These are phyloP conservation scores for Lithophane semibrunnea DNA, from an alignment of 2,888 invertebrate species.

Conservation along the genomic window DNA sequence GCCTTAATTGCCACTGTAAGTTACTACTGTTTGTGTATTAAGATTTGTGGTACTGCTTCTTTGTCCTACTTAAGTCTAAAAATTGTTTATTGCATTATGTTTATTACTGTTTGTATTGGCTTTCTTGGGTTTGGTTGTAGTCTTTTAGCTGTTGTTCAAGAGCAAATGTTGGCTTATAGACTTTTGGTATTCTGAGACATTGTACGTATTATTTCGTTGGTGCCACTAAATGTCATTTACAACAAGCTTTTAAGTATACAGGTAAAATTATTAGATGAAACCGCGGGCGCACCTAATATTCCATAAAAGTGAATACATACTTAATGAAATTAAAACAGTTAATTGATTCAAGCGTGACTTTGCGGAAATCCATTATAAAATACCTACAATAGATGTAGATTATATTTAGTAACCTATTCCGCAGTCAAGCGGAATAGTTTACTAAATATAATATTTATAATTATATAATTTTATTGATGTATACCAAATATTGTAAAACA, in stretches of 20 bases:
- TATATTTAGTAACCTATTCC: too few species aligned
- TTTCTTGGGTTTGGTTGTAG: too few species aligned
- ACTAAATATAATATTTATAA: too few species aligned
- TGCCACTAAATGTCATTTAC: not conserved
- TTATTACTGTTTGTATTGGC: not conserved
- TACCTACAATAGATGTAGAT: too few species aligned
- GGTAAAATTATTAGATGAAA: not conserved
- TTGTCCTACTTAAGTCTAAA: slow-evolving; percentile 1
- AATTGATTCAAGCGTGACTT: too few species aligned
- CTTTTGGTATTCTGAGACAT: not conserved
- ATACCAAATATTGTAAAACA: too few species aligned
- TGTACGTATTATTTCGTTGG: not conserved
- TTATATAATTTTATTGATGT: too few species aligned
- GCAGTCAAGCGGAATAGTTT: too few species aligned
- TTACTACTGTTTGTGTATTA: slow-evolving; percentile 24
- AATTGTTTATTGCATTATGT: slow-evolving; percentile 1
- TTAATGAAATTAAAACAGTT: slow-evolving; percentile 4
- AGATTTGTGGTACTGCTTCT: not conserved
- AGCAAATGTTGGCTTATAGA: not conserved
- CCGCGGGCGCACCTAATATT: too few species aligned
- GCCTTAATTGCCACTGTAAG: slow-evolving; percentile 22
- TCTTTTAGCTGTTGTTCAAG: not conserved
- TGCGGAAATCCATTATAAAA: too few species aligned
- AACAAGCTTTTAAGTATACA: not conserved
- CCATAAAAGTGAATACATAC: not conserved